Conservation (phyloP, 2,113 vertebrate genomes). For the Zapus hudsonius region DNA sequence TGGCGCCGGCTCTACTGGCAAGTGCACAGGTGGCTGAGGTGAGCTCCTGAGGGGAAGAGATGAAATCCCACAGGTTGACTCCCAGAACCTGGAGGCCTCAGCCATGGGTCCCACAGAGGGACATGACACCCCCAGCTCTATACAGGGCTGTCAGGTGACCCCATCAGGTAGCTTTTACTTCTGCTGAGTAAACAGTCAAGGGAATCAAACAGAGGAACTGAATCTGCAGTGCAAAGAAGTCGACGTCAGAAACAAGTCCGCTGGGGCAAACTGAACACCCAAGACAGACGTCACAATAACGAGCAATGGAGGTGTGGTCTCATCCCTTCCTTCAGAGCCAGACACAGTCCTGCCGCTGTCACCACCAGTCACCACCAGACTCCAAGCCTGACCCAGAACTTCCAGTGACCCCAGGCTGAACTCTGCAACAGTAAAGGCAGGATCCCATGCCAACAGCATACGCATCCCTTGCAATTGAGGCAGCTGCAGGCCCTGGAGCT, state of each 20-base stretch:
- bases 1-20: rapidly evolving
- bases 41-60: background rate
- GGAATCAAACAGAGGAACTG: background rate
- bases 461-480: rapidly evolving
- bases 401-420: too few species aligned
- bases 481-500: rapidly evolving
- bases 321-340: background rate
- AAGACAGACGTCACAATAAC: rapidly evolving
- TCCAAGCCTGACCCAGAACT: rapidly evolving
- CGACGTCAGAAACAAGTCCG: rapidly evolving
- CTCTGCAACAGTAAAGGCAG: background rate
- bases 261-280: rapidly evolving
- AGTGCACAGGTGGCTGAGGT: background rate
- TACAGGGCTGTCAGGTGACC: background rate
- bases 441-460: rapidly evolving
- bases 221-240: background rate
- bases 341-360: background rate
- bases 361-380: background rate
- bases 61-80: background rate
- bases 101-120: background rate
- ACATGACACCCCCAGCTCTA: rapidly evolving
- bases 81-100: background rate
- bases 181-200: background rate
- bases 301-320: rapidly evolving
- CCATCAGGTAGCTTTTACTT: background rate